Conservation (phyloP, 2,113 vertebrate genomes). For the Papio anubis region DNA sequence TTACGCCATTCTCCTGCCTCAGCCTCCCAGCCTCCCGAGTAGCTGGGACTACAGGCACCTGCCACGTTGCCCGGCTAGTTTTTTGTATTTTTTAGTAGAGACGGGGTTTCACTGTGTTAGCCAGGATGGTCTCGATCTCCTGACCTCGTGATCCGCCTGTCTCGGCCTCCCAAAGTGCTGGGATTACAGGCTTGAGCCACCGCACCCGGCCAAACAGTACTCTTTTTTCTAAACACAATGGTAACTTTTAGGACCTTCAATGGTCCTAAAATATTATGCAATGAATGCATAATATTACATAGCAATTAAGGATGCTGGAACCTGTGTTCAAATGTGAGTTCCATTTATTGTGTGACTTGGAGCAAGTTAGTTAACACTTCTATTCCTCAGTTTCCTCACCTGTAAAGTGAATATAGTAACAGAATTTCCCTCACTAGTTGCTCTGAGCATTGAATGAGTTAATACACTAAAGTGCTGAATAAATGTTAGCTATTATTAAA, state of each 20-base stretch:
- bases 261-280: background rate
- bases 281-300: background rate
- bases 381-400: background rate
- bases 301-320: background rate
- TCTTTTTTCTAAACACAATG: background rate
- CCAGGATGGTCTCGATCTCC: too few species aligned
- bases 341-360: background rate
- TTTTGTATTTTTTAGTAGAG: too few species aligned
- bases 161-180: too few species aligned
- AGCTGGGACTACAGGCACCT: too few species aligned
- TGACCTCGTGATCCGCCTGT: too few species aligned
- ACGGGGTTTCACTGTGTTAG: too few species aligned
- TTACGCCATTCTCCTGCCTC: too few species aligned
- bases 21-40: too few species aligned
- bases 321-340: background rate
- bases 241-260: background rate
- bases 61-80: too few species aligned
- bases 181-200: too few species aligned
- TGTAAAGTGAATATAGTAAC: background rate
- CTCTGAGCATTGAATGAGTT: background rate
- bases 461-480: background rate
- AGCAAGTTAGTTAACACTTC: background rate
- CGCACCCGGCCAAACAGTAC: too few species aligned
- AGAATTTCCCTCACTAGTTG: background rate
- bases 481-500: background rate